These are phyloP conservation scores for Sebastes kiyomatsui DNA, from an alignment of 2,797 vertebrate genomes.

Conservation along the genomic window DNA sequence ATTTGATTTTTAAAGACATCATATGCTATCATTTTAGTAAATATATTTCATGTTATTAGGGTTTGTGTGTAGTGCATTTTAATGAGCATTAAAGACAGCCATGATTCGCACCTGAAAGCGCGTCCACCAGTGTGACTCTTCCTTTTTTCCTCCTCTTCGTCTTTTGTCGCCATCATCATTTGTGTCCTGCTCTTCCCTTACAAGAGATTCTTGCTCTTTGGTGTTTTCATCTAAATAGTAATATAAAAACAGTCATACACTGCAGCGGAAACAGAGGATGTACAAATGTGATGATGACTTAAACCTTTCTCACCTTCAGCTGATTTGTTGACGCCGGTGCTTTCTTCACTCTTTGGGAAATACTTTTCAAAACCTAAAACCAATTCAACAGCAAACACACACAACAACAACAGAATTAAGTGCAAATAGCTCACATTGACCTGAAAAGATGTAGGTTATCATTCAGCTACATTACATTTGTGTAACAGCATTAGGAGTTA, in stretches of 20 bases:
- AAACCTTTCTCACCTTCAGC: conserved; percentile 44
- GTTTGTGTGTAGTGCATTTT: not conserved
- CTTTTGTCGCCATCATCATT: conserved; percentile 36
- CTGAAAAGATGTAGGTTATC: not conserved
- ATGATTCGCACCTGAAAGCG: conserved; percentile 74
- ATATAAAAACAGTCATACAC: conserved; percentile 1
- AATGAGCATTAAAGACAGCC: not conserved
- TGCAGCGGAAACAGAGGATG: not conserved
- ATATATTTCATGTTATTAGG: not conserved
- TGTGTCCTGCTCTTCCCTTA: conserved; percentile 23
- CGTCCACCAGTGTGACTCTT: conserved; percentile 79
- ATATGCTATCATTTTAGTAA: too few species aligned
- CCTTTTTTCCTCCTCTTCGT: conserved; percentile 60
- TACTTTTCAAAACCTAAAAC: conserved; percentile 81
- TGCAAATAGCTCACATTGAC: not conserved
- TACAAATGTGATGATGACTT: not conserved
- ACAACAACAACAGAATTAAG: not conserved
- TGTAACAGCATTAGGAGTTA: not conserved
- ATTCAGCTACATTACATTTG: not conserved
- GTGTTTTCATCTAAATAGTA: conserved; percentile 61
- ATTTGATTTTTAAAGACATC: too few species aligned
- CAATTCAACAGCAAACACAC: conserved; percentile 26
- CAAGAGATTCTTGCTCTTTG: conserved; percentile 55
- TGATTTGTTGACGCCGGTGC: conserved; percentile 43
- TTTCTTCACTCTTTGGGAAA: conserved; percentile 73